Percentiles rank a stretch among this genome's conserved stretches.
Conservation (phyloP, 2,113 vertebrate genomes). For the Hyla sarda region DNA sequence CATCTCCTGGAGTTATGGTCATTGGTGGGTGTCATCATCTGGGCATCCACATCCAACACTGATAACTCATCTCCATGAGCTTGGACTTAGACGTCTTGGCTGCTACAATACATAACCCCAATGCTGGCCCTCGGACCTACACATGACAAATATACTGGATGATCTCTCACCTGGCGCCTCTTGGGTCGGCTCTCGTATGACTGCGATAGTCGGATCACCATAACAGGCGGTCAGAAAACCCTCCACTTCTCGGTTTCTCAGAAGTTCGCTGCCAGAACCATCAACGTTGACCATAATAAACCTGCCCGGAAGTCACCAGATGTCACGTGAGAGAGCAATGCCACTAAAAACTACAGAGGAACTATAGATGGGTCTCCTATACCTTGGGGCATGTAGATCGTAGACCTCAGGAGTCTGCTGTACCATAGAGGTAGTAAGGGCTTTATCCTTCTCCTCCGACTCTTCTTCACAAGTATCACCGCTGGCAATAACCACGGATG, state of each 20-base stretch:
- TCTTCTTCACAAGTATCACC: slow-evolving; percentile 56
- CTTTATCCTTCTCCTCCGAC: slow-evolving; percentile 50
- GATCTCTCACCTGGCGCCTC: slow-evolving; percentile 72
- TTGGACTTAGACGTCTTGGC: no score
- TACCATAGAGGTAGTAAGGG: neutral
- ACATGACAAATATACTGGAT: neutral
- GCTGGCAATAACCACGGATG: slow-evolving; percentile 67
- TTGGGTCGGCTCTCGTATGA: slow-evolving; percentile 82
- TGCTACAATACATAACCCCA: no score
- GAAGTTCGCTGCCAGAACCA: slow-evolving; percentile 89
- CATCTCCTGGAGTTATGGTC: no score
- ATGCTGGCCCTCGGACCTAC: no score
- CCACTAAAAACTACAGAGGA: neutral
- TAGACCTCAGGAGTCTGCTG: slow-evolving; percentile 63
- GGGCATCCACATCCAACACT: neutral
- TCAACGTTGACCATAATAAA: slow-evolving; percentile 83
- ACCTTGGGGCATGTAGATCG: slow-evolving; percentile 83
- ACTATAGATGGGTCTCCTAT: neutral
- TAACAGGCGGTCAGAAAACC: slow-evolving; percentile 72
- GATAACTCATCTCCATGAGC: neutral
- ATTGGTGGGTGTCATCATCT: no score
- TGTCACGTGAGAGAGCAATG: neutral
- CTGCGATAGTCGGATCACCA: slow-evolving; percentile 72
- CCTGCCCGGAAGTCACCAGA: slow-evolving; percentile 66
- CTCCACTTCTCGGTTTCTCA: slow-evolving; percentile 75